Evolutionary conservation across 2,113 vertebrate species (phyloP), one percentile per base, ranked within the genome.

Genomic region (Fulmarus glacialis): DNA sequence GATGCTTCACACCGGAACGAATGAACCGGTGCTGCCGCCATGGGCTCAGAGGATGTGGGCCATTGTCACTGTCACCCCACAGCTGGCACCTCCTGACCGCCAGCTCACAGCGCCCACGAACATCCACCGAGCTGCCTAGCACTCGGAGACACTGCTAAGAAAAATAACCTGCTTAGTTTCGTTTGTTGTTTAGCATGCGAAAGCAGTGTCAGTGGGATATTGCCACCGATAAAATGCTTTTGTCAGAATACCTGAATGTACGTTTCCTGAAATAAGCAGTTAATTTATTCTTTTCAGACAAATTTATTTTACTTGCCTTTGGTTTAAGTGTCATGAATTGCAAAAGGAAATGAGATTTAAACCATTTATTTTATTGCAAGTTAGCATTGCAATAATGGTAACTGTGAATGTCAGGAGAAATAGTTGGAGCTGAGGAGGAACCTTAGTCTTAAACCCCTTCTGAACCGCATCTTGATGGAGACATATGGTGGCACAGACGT

Each of bases 11-110:
- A 4, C 0, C 1, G 10, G 13, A 34, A 17, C 3, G 62, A 34
- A 34, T 3, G 59, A 14, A 7, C 29, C 0, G 0, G 34, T 0
- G 0, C 45, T 47, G 82, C 26, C 0, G 8, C 0, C 0, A 5
- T 5, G 60, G 32, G 50, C 50, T n/a, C 26, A 14, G 48, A 16
- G 62, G 20, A 12, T 9, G 48, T 0, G 5, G 27, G 22, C 7
- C 0, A 1, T 12, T n/a, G 40, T 9, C 59, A 5, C 1, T 23
- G 83, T 27, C 50, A 45, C 55, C 26, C 22, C 17, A 11, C 8
- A 5, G 38, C 63, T 15, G 40, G 14, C 16, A 43, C 30, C 29
- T 24, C 16, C 32, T 2, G 0, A 9, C 63, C 60, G 8, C 8
- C 47, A 24, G 32, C n/a, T 27, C 62, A n/a, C 32, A 12, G 29